Conservation (phyloP, 2,888 invertebrate genomes). For the Pheosia tremula region DNA sequence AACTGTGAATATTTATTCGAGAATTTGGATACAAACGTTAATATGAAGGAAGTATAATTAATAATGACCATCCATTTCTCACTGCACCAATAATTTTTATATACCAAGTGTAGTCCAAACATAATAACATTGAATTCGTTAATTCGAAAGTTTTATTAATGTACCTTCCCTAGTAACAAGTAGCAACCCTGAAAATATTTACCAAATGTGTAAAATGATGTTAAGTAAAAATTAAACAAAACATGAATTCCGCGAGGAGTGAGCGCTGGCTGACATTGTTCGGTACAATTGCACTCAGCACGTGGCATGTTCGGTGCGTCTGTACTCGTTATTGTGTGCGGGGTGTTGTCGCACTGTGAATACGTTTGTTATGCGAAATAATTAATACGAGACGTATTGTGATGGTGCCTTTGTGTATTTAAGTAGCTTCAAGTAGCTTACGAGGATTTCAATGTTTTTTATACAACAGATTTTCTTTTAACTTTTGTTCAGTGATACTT, state of each 20-base stretch:
- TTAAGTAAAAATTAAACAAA: background rate
- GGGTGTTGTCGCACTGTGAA: background rate
- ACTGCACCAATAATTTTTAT: no score
- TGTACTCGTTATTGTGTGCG: background rate
- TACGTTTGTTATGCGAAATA: background rate
- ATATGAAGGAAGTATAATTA: no score
- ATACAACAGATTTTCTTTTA: background rate
- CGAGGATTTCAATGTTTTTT: background rate
- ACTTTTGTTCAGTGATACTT: background rate
- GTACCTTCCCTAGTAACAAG: no score
- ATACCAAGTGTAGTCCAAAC: no score
- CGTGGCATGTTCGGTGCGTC: background rate
- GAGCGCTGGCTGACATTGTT: slow-evolving; percentile 34
- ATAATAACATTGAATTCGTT: no score
- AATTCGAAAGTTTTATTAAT: no score
- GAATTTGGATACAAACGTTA: no score
- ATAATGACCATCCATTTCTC: no score
- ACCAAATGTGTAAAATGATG: no score
- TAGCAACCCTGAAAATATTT: no score
- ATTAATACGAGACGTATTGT: background rate
- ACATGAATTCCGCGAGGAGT: slow-evolving; percentile 28
- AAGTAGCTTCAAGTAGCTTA: background rate
- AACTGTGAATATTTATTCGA: background rate
- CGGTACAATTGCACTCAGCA: slow-evolving; percentile 27
- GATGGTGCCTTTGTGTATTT: background rate